phyloP scores from a whole-genome alignment of 2,888 invertebrate species.

The Acholoe squamosa region DNA sequence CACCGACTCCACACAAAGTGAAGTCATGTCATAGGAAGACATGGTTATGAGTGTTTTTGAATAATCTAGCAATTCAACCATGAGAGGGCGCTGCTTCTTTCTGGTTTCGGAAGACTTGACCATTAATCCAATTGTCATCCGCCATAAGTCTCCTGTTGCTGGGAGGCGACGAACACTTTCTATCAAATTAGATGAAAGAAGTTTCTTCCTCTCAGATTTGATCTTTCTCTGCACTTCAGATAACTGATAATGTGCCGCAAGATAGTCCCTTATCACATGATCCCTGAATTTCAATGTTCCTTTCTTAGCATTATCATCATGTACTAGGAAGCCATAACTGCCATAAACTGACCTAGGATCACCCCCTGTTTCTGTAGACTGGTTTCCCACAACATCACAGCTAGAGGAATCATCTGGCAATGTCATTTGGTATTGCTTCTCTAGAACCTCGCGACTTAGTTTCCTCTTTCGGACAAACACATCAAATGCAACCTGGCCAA shows the following conservation, averaged over 20 bases:
- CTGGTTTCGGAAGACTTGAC: slow-evolving; percentile 23
- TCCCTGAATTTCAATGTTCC: slow-evolving; percentile 66
- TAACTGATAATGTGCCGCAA: slow-evolving; percentile 65
- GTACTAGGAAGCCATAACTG: slow-evolving; percentile 48
- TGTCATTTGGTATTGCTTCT: neutral
- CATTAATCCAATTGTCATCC: slow-evolving; percentile 68
- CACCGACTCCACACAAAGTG: slow-evolving; percentile 68
- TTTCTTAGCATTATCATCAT: slow-evolving; percentile 33
- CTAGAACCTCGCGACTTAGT: slow-evolving; percentile 36
- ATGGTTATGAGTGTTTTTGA: slow-evolving; percentile 61
- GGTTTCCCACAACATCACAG: neutral
- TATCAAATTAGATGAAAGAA: slow-evolving; percentile 52
- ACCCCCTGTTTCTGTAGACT: neutral
- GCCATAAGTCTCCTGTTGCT: slow-evolving; percentile 67
- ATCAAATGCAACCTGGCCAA: slow-evolving; percentile 64
- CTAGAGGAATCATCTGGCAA: neutral
- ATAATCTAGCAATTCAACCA: slow-evolving; percentile 65
- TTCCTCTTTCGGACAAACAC: slow-evolving; percentile 58
- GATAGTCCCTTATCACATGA: slow-evolving; percentile 63
- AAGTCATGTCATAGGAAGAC: slow-evolving; percentile 67
- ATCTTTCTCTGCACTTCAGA: slow-evolving; percentile 62
- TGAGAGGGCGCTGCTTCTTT: slow-evolving; percentile 54
- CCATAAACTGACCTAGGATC: neutral
- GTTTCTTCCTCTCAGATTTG: slow-evolving; percentile 3
- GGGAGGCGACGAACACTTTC: slow-evolving; percentile 67